These are phyloP conservation scores for Xestia rhomboidea DNA, from an alignment of 2,888 invertebrate species.

Conservation along the genomic window DNA sequence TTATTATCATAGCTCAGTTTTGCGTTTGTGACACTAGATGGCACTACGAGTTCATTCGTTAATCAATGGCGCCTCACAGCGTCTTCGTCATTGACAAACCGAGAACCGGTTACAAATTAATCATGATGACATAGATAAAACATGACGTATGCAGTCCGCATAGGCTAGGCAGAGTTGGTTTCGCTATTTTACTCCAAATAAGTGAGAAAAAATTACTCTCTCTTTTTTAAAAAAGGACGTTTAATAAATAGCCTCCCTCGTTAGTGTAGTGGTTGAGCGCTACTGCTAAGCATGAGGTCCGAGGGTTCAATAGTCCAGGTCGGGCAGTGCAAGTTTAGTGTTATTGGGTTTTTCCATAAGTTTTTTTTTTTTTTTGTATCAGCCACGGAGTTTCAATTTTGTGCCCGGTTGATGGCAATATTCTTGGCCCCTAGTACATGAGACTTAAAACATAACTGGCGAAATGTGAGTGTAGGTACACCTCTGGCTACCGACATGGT, in stretches of 20 bases:
- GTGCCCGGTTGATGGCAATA: background rate
- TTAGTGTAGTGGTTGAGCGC: background rate
- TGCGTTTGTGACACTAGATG: slow-evolving; percentile 28
- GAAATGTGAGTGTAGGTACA: background rate
- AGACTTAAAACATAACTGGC: background rate
- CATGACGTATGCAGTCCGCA: background rate
- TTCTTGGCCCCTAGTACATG: background rate
- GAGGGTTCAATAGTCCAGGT: background rate
- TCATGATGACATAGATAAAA: slow-evolving; percentile 14
- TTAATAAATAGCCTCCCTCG: background rate
- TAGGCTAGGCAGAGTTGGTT: background rate
- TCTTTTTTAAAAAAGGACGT: background rate
- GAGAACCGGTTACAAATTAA: slow-evolving; percentile 16
- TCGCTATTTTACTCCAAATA: background rate
- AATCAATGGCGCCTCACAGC: background rate
- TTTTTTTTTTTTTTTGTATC: too few relatives aligned
- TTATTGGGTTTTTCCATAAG: background rate
- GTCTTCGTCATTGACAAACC: slow-evolving; percentile 9
- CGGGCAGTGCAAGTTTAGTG: background rate
- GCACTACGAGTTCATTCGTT: background rate
- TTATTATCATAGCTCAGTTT: background rate
- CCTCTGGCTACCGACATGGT: background rate
- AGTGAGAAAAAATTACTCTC: background rate
- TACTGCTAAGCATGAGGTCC: background rate
- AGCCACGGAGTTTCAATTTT: background rate